Evolutionary conservation across 2,797 vertebrate species (phyloP), one percentile per base, ranked within the genome.

Genomic region (Leptatherina wallacei): DNA sequence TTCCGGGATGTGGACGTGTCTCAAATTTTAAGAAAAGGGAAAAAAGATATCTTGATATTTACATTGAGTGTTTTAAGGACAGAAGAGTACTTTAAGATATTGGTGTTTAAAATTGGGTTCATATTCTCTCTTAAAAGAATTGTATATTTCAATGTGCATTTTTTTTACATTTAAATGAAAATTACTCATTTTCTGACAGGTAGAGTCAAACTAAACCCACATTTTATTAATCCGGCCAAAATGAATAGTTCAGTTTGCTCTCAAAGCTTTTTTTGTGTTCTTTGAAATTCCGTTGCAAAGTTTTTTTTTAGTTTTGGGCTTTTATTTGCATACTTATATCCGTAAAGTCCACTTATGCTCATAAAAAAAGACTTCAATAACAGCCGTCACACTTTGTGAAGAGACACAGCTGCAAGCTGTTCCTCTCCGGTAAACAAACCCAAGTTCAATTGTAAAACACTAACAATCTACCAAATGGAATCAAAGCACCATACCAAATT

Each of bases 1-100:
- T 20, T 47, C 6, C 2, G 42, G 65, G 54, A 18, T 51, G 22
- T 69, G 59, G 68, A 30, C 49, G 51, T 11, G 59, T 80, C 61
- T 57, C 42, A 62, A 10, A 47, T 9, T 44, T 20, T 47, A n/a
- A 47, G 44, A n/a, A 7, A n/a, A 18, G 36, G 54, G 1, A 7
- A 56, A 54, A 22, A 13, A 42, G 29, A 44, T 9, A 0, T n/a
- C 7, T 47, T 47, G 20, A 18, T 18, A 3, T 18, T 35, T 44
- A 13, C n/a, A 29, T 1, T 24, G 2, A 52, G 30, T 59, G 29
- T 58, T 65, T 73, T 63, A 22, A 61, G 55, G 12, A 49, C 8
- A 64, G 33, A 8, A 56, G 58, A 74, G 44, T 38, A 32, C 22
- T 52, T 76, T 14, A 27, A 4, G 11, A 52, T 1, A n/a, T 35